Base-by-base conservation (phyloP, 2,797 vertebrate genomes). In the Tokudaia tokunoshimensis region DNA sequence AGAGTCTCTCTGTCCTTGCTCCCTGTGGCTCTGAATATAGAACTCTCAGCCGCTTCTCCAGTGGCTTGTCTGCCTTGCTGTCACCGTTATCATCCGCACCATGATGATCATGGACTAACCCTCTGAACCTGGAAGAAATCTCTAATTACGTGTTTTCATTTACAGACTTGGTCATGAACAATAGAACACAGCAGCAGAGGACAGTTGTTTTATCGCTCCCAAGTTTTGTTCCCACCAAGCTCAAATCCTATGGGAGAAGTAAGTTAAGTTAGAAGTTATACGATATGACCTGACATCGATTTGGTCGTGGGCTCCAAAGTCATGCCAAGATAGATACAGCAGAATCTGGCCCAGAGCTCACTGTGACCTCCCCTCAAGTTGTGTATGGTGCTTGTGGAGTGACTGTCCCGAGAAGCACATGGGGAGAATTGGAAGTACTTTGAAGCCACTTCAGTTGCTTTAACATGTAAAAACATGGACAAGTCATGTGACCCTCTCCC, bases 301-400 rank as follows among this genome's bases (percentile, higher is more conserved):
- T 80, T 50, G 22, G 20, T 44, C 34, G 19, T 44, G 29, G 74
- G 52, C 67, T 57, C 55, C 20, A 4, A 44, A 67, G 65, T 70
- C 50, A 83, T 15, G 24, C 7, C 15, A 80, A 55, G 44, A 8
- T 41, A 55, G 44, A 8, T 41, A 31, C 19, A 13, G 41, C 29
- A 31, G 1, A 9, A 6, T 57, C 84, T 86, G 19, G 70, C 19
- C 19, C 17, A 44, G 10, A 4, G 9, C 52, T 13, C 0, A 0
- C 9, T 1, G 13, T 10, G 59, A 50, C 65, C 81, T 37, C 34
- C 1, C 44, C 10, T 14, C n/a, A 8, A 26, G 31, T 26, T 50
- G 4, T 57, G 61, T 44, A 1, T 20, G 15, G 0, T 20, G 13
- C 14, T 3, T 0, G 22, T 0, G 44, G 63, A 50, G 8, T 61